Base-by-base conservation (phyloP, 2,888 invertebrate species). In the Thyatira batis region DNA sequence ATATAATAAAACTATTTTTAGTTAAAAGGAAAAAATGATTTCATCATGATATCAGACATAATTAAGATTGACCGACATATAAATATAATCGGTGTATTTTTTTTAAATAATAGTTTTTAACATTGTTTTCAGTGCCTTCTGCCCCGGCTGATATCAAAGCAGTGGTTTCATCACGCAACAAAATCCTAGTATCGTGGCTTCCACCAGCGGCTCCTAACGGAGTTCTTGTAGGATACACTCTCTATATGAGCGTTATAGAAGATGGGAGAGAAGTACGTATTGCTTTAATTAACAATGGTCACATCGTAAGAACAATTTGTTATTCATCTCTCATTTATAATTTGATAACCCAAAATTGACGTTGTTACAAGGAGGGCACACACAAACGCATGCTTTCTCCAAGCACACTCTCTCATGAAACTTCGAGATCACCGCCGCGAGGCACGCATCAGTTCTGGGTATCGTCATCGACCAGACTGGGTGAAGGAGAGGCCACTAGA, bases 121-220 rank as follows among this genome's bases (percentile, higher is more conserved):
- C n/a, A n/a, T n/a, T 56, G 54, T 69, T 84, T 86, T 49, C 86
- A 97, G 97, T 97, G 45, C 98, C 98, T 57, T 97, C 97, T 53
- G 94, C 97, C 44, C 98, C 98, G 44, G 96, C 96, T 33, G 96
- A 96, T 70, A 97, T 98, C 67, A 98, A 98, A 92, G 97, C 98
- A 2, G 95, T 97, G 52, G 95, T 97, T 51, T 96, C 96, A 63
- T 96, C 97, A 33, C 93, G 95, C 43, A 96, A 96, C 79, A 96
- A 97, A 86, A 96, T 97, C 65, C 93, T 97, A 54, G 95, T 97
- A 39, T 97, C 98, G 17, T 98, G 98, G 98, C 92, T 97, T 61
- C 97, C 97, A 13, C 98, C 98, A 0, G 89, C 94, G 20, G 94
- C 94, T 61, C 95, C 95, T 45, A 98, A 98, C 80, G 98, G 98